Evolutionary conservation across 2,797 vertebrate genomes (phyloP).

Genomic region (Brachyrhaphis roseni): DNA sequence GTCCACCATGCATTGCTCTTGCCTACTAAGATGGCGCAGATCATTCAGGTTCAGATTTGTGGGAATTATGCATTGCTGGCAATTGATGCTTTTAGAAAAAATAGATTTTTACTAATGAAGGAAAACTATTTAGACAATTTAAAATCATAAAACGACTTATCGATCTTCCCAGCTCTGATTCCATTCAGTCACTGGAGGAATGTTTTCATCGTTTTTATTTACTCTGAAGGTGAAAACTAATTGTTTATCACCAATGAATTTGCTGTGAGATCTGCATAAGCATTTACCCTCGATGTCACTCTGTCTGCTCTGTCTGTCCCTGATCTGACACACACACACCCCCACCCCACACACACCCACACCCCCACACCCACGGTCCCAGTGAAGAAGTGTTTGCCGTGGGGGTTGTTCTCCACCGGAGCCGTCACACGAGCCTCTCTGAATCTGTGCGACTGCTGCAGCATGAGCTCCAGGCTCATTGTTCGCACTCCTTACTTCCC

Average conservation of each 20-base stretch:
- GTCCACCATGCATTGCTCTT: too few species aligned
- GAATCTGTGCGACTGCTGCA: conserved; percentile 77
- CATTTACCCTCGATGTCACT: conserved; percentile 36
- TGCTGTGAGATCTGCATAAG: conserved; percentile 39
- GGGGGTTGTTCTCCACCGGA: conserved; percentile 50
- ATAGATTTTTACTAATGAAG: too few species aligned
- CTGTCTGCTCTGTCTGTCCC: conserved; percentile 41
- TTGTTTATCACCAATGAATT: conserved; percentile 55
- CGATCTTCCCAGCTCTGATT: conserved; percentile 20
- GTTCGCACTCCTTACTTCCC: conserved; percentile 51
- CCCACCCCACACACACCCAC: too few species aligned
- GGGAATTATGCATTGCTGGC: too few species aligned
- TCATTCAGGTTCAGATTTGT: too few species aligned
- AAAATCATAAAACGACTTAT: neutral
- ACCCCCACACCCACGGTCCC: conserved; percentile 18
- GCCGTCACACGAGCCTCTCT: conserved; percentile 64
- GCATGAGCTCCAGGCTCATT: conserved; percentile 63
- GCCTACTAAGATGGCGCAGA: too few species aligned
- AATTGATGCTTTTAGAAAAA: neutral
- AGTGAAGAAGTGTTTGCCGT: conserved; percentile 40
- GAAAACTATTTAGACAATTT: neutral
- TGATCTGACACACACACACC: neutral
- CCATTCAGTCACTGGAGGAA: conserved; percentile 5
- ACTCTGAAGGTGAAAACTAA: conserved; percentile 64
- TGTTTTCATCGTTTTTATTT: conserved; percentile 26